Conservation (phyloP, 2,113 vertebrate species). For the Neodontobutis hainanensis region DNA sequence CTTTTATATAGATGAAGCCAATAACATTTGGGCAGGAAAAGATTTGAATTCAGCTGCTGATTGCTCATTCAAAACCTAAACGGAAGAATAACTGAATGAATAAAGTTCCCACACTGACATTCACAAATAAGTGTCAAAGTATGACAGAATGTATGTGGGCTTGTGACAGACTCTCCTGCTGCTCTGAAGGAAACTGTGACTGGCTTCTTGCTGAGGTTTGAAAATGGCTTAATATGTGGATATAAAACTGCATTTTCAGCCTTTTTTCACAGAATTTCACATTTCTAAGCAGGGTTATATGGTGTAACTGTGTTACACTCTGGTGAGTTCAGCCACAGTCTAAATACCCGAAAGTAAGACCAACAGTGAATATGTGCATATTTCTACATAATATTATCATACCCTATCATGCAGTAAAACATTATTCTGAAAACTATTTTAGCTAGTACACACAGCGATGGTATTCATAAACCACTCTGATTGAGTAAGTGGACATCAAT, state of each 20-base stretch:
- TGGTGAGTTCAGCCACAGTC: too few species aligned
- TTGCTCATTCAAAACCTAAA: background rate
- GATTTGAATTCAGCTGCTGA: background rate
- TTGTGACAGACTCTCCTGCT: conserved; percentile 29
- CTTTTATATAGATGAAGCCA: background rate
- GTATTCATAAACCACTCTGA: too few species aligned
- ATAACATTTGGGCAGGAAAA: background rate
- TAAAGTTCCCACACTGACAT: background rate
- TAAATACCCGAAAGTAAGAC: too few species aligned
- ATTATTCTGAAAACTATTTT: too few species aligned
- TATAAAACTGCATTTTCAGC: conserved; percentile 9
- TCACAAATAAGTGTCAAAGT: background rate
- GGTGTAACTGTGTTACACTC: too few species aligned
- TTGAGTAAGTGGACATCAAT: too few species aligned
- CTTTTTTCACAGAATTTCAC: too few species aligned
- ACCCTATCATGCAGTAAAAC: too few species aligned
- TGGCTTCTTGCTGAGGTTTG: background rate
- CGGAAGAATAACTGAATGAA: background rate
- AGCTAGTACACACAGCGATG: too few species aligned
- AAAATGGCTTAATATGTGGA: conserved; percentile 19
- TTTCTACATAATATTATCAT: too few species aligned
- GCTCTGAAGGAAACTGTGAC: conserved; percentile 14
- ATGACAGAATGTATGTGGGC: background rate
- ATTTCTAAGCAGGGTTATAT: too few species aligned
- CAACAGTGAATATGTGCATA: too few species aligned